Base-by-base conservation (phyloP, 2,113 vertebrate genomes). In the Pan paniscus region DNA sequence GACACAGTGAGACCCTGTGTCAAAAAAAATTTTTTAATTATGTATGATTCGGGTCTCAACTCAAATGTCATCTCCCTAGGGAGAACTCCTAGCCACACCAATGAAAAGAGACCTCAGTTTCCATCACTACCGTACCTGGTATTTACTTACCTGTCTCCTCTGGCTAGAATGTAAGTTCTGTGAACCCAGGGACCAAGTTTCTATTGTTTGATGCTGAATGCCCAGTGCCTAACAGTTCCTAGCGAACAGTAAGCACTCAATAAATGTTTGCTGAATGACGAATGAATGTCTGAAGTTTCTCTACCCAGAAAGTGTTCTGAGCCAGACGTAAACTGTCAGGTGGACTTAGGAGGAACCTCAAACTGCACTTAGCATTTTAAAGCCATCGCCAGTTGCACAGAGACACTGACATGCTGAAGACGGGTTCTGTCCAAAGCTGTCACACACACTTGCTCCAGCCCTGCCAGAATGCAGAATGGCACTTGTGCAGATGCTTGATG, bases 311-410 rank as follows among this genome's bases (percentile, higher is more conserved):
- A 94, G n/a, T 46, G 38, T 43, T 92, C 61, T 88, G 50, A 96
- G 48, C 52, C 76, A 13, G 32, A 89, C 32, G 38, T 43, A 75
- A 92, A 50, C 83, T 92, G 79, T 92, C 67, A 38, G 16, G 6
- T 57, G 32, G 50, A n/a, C 48, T 87, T 78, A 59, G 64, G 13
- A 83, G 25, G 27, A 86, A 20, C 20, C 30, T 93, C 46, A 75
- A 43, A 92, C 16, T 18, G 32, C 50, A 35, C 38, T 88, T 90
- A 93, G 73, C 90, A 85, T 96, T 90, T 87, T 89, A 80, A 93
- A 97, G 64, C 70, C 94, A 76, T 92, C 35, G 13, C 70, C 55
- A 93, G 75, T 75, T 2, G 3, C 76, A 67, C 40, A 75, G 43
- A 96, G 84, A 76, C 52, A 61, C 16, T 59, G 67, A 85, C 43